Evolutionary conservation across 2,888 invertebrate genomes (phyloP).

Genomic region (Drosophila kokeensis): DNA sequence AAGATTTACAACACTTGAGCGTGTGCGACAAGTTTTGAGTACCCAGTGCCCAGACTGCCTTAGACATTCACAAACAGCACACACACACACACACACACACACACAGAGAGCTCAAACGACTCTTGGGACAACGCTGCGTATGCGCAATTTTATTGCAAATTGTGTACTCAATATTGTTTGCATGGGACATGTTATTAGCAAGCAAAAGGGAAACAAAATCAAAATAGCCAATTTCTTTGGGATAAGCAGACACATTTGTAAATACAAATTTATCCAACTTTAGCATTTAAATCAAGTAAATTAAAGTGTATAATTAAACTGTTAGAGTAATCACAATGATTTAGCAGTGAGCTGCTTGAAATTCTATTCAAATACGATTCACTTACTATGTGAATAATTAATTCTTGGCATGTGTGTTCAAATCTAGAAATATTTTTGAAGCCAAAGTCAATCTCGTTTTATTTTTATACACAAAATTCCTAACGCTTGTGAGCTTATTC

Average conservation of each 20-base stretch:
- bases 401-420: slow-evolving; percentile 2
- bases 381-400: slow-evolving; percentile 7
- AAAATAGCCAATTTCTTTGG: neutral
- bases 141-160: slow-evolving; percentile 66
- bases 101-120: slow-evolving; percentile 32
- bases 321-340: neutral
- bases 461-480: slow-evolving; percentile 28
- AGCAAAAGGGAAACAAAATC: neutral
- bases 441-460: slow-evolving; percentile 25
- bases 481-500: slow-evolving; percentile 46
- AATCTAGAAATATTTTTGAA: slow-evolving; percentile 27
- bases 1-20: slow-evolving; percentile 79
- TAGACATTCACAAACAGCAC: slow-evolving; percentile 8
- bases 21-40: slow-evolving; percentile 75
- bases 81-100: slow-evolving; percentile 16
- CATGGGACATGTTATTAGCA: slow-evolving; percentile 41
- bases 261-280: neutral
- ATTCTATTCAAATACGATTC: neutral
- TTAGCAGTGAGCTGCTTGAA: neutral
- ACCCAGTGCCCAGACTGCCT: slow-evolving; percentile 14
- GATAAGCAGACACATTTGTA: neutral
- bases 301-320: neutral
- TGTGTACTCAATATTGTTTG: slow-evolving; percentile 55
- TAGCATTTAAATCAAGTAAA: neutral
- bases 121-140: slow-evolving; percentile 59